phyloP scores from a whole-genome alignment of 2,797 vertebrate genomes.

The Lagocephalus sceleratus region DNA sequence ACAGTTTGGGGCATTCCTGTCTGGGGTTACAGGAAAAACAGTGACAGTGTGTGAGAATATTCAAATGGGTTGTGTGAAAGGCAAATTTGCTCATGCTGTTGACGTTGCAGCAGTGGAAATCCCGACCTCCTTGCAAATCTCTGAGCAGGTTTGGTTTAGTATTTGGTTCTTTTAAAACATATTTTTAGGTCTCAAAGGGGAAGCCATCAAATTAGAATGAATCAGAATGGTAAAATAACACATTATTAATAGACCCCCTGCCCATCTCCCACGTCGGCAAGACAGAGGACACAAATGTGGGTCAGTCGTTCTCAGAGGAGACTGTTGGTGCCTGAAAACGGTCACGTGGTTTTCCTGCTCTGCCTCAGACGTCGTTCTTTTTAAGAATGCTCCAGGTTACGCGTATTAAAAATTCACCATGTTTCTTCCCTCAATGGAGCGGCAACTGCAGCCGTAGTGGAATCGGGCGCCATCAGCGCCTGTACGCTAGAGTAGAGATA shows the following conservation, averaged over 20 bases:
- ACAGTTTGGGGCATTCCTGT: slow-evolving; percentile 88
- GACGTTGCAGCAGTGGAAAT: too few relatives aligned
- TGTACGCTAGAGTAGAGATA: slow-evolving; percentile 25
- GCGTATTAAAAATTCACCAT: slow-evolving; percentile 56
- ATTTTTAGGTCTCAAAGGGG: too few relatives aligned
- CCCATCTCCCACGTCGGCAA: slow-evolving; percentile 28
- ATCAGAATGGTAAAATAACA: too few relatives aligned
- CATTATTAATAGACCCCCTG: slow-evolving; percentile 22
- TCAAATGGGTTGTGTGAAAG: neutral
- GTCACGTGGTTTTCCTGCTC: slow-evolving; percentile 30
- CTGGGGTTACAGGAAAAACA: slow-evolving; percentile 58
- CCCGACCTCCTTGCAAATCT: too few relatives aligned
- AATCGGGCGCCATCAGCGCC: slow-evolving; percentile 17
- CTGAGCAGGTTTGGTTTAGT: too few relatives aligned
- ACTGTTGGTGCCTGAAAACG: slow-evolving; percentile 37
- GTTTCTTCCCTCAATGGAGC: slow-evolving; percentile 29
- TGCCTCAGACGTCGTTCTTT: slow-evolving; percentile 24
- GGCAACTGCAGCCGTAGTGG: slow-evolving; percentile 25
- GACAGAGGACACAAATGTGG: slow-evolving; percentile 44
- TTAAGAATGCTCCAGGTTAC: slow-evolving; percentile 42
- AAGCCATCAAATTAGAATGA: too few relatives aligned
- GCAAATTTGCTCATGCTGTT: neutral
- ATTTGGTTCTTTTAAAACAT: too few relatives aligned
- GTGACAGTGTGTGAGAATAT: neutral
- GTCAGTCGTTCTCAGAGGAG: slow-evolving; percentile 57